A percentile compares a stretch with the other conserved stretches of the same genome.
phyloP scores from a whole-genome alignment of 2,888 invertebrate species.

The Hirtodrosophila histrioides region DNA sequence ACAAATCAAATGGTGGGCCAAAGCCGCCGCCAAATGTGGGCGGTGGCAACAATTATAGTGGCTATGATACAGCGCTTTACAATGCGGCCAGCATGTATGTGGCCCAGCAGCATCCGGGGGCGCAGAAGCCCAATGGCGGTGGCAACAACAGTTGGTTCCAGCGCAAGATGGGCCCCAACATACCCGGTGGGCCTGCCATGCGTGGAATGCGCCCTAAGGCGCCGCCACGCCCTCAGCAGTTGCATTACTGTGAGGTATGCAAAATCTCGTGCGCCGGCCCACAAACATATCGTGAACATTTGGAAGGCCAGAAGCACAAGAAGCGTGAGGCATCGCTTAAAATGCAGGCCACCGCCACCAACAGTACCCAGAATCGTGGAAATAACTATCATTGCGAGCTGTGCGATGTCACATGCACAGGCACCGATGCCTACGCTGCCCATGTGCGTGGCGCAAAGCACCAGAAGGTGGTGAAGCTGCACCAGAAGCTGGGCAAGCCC shows the following conservation, averaged over 20 bases:
- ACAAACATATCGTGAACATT: conserved; percentile 97
- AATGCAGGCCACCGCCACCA: conserved; percentile 88
- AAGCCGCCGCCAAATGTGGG: conserved; percentile 86
- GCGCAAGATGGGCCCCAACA: conserved; percentile 85
- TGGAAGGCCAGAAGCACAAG: conserved; percentile 99
- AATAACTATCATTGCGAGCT: conserved; percentile 93
- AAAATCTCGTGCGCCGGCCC: conserved; percentile 99
- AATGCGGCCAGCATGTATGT: conserved; percentile 98
- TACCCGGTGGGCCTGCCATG: conserved; percentile 75
- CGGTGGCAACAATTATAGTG: conserved; percentile 90
- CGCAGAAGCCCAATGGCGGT: conserved; percentile 75
- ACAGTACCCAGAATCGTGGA: conserved; percentile 87
- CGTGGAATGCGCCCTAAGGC: conserved; percentile 85
- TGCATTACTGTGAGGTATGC: conserved; percentile 99
- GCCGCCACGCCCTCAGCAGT: conserved; percentile 95
- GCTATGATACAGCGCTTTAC: conserved; percentile 97
- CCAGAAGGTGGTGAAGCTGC: conserved; percentile 98
- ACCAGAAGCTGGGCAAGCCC: conserved; percentile 98
- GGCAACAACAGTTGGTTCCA: conserved; percentile 85
- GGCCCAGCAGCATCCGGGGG: conserved; percentile 88
- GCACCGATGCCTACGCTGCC: conserved; percentile 98
- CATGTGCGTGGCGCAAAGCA: conserved; percentile 99
- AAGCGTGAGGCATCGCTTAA: conserved; percentile 96
- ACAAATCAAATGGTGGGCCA: conserved; percentile 76
- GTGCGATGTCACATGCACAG: conserved; percentile 99